Conservation (phyloP, 2,797 vertebrate genomes). For the Caiman crocodilus region DNA sequence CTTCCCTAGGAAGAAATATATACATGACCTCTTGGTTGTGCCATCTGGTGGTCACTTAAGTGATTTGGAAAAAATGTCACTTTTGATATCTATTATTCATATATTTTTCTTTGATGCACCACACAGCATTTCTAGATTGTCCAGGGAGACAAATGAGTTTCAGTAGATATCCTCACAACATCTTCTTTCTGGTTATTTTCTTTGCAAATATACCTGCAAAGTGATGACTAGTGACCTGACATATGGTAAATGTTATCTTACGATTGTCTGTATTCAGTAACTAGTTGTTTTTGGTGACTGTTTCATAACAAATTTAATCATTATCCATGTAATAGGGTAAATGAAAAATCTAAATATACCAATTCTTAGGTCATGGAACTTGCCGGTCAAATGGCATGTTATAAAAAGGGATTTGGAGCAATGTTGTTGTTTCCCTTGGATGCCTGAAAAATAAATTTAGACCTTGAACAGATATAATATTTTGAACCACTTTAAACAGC, state of each 20-base stretch:
- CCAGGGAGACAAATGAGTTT: background rate
- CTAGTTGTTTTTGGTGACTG: background rate
- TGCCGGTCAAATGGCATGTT: background rate
- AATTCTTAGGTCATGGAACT: background rate
- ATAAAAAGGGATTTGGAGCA: background rate
- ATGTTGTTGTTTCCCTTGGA: background rate
- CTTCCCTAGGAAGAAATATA: background rate
- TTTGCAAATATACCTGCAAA: background rate
- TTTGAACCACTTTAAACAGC: no score
- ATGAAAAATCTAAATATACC: background rate
- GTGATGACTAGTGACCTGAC: background rate
- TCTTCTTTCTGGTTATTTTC: background rate
- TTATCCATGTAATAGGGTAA: background rate
- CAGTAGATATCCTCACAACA: background rate
- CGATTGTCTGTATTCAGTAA: background rate
- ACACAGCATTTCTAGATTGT: background rate
- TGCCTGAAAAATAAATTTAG: background rate
- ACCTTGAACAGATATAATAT: no score
- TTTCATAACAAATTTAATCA: background rate
- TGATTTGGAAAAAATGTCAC: background rate
- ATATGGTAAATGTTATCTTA: background rate
- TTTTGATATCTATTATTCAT: background rate
- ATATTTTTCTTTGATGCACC: background rate
- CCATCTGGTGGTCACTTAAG: background rate
- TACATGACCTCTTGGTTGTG: background rate